These are phyloP conservation scores for Trissonchulus latispiculum DNA, from an alignment of 2,888 invertebrate species.

Conservation along the genomic window DNA sequence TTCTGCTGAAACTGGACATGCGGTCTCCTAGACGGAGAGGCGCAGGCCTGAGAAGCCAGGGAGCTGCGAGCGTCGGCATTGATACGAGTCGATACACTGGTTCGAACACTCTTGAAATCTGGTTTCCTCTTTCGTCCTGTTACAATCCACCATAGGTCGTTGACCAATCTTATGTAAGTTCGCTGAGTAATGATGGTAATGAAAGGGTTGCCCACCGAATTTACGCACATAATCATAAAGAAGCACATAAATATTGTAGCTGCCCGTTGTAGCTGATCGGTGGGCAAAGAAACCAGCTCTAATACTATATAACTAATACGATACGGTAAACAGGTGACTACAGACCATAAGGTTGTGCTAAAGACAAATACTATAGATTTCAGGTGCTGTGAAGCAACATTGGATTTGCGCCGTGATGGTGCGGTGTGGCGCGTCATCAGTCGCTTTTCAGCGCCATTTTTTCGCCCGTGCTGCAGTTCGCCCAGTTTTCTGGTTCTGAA, in stretches of 20 bases:
- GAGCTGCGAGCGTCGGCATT: no score
- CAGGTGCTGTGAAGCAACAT: neutral
- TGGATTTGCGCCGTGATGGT: neutral
- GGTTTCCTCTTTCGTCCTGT: no score
- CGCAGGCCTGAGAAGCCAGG: no score
- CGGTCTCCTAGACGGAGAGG: no score
- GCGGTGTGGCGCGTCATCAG: neutral
- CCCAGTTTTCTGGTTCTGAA: neutral
- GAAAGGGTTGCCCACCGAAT: conserved; percentile 17
- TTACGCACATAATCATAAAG: conserved; percentile 10
- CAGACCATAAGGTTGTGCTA: conserved; percentile 16
- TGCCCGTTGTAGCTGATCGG: neutral
- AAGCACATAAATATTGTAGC: neutral
- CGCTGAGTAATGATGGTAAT: conserved; percentile 17
- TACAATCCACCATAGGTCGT: neutral
- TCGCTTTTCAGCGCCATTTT: neutral
- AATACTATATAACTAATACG: conserved; percentile 10
- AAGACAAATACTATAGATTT: conserved; percentile 19
- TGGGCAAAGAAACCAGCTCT: neutral
- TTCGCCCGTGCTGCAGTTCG: neutral
- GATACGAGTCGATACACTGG: no score
- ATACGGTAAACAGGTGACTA: conserved; percentile 18
- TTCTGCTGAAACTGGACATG: no score
- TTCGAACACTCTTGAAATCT: no score
- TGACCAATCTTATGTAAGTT: neutral